A percentile compares a stretch with the other conserved stretches of the same genome.
Conservation (phyloP, 2,888 invertebrate genomes). For the Drosophila basisetae region DNA sequence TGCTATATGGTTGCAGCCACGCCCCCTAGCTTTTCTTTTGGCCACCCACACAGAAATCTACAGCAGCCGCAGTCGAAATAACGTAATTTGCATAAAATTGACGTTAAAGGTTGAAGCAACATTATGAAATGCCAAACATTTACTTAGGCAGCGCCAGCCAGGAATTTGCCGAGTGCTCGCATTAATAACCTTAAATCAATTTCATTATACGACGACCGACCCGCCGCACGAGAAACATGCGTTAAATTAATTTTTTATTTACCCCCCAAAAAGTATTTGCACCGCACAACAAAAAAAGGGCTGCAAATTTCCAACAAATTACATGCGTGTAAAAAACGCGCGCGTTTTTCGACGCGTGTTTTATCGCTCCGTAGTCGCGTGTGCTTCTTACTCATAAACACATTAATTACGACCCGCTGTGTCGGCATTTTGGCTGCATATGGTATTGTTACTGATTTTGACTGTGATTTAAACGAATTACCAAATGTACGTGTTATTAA, state of each 20-base stretch:
- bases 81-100: conserved; percentile 85
- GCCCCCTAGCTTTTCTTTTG: conserved; percentile 41
- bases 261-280: conserved; percentile 33
- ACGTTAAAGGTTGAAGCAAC: conserved; percentile 84
- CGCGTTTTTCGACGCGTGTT: conserved; percentile 39
- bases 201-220: conserved; percentile 58
- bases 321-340: conserved; percentile 65
- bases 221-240: conserved; percentile 68
- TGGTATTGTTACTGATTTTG: conserved; percentile 16
- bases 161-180: conserved; percentile 50
- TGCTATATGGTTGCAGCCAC: conserved; percentile 63
- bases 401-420: conserved; percentile 71
- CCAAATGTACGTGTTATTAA: not conserved
- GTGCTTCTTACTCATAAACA: conserved; percentile 58
- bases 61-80: conserved; percentile 68
- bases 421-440: conserved; percentile 11
- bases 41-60: conserved; percentile 35
- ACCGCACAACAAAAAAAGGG: conserved; percentile 50
- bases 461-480: not conserved
- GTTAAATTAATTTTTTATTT: conserved; percentile 83
- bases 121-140: conserved; percentile 83
- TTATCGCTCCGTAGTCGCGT: not conserved
- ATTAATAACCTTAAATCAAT: conserved; percentile 83
- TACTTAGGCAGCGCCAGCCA: conserved; percentile 71
- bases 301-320: conserved; percentile 78